These are phyloP conservation scores for Crossocerus cetratus DNA, from an alignment of 2,888 invertebrate genomes.

Conservation along the genomic window DNA sequence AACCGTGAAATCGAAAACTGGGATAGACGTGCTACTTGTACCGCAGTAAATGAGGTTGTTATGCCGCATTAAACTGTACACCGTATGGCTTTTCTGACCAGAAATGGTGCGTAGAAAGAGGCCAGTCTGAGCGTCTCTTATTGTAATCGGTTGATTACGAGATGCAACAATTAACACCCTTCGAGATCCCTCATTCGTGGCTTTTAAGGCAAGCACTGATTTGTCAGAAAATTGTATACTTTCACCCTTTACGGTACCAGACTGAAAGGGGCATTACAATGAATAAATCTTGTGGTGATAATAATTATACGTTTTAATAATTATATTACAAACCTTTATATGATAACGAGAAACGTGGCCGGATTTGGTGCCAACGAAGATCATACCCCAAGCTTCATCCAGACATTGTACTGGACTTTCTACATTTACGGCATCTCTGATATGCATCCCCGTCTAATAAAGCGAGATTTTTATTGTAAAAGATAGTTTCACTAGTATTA, in stretches of 20 bases:
- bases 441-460: constrained; percentile 79
- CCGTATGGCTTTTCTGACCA: constrained; percentile 80
- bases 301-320: background rate
- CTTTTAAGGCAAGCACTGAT: constrained; percentile 84
- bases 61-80: constrained; percentile 84
- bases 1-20: constrained; percentile 87
- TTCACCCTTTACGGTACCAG: constrained; percentile 65
- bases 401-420: constrained; percentile 85
- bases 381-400: constrained; percentile 85
- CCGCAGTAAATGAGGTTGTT: constrained; percentile 87
- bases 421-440: constrained; percentile 79
- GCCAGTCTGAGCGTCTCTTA: constrained; percentile 86
- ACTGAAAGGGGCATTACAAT: constrained; percentile 51
- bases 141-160: constrained; percentile 83
- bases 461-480: constrained; percentile 5
- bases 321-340: constrained; percentile 79
- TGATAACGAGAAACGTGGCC: constrained; percentile 85
- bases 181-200: constrained; percentile 85
- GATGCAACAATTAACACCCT: constrained; percentile 85
- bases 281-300: background rate
- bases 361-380: constrained; percentile 85
- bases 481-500: constrained; percentile 1
- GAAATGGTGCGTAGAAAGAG: constrained; percentile 83
- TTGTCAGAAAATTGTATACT: constrained; percentile 81
- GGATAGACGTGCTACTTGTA: constrained; percentile 84